These are phyloP conservation scores for Lutjanus campechanus DNA, from an alignment of 2,797 vertebrate genomes.

Conservation along the genomic window DNA sequence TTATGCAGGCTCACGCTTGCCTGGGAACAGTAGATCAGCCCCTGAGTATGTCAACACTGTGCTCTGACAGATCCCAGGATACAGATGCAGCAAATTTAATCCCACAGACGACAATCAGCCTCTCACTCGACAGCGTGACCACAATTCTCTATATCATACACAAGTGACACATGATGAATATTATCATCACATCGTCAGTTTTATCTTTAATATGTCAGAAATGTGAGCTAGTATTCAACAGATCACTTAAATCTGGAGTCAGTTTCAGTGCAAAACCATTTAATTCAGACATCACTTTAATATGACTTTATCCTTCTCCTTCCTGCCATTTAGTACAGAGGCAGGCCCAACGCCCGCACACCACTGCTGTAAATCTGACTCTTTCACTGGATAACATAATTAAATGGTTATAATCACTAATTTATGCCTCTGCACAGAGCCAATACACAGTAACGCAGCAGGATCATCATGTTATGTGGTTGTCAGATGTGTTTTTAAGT, in stretches of 20 bases:
- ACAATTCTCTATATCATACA: conserved; percentile 33
- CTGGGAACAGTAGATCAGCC: conserved; percentile 72
- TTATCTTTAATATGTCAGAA: conserved; percentile 10
- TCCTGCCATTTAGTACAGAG: conserved; percentile 1
- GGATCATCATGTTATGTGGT: conserved; percentile 14
- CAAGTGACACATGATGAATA: conserved; percentile 19
- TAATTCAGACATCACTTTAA: conserved; percentile 2
- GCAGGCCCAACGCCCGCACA: background rate
- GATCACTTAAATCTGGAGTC: conserved; percentile 18
- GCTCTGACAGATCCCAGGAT: conserved; percentile 73
- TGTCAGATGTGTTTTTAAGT: conserved; percentile 36
- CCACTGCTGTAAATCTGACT: conserved; percentile 27
- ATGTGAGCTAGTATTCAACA: conserved; percentile 1
- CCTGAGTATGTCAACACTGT: conserved; percentile 73
- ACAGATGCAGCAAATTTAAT: conserved; percentile 75
- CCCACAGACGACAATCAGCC: conserved; percentile 55
- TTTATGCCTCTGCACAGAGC: conserved; percentile 46
- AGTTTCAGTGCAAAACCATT: background rate
- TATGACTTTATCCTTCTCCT: conserved; percentile 4
- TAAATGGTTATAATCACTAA: conserved; percentile 50
- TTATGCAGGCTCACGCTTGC: conserved; percentile 83
- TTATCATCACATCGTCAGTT: conserved; percentile 7
- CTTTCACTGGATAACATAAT: conserved; percentile 24
- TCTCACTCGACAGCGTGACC: conserved; percentile 49
- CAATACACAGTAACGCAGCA: conserved; percentile 11